Percentiles rank a stretch among this genome's conserved stretches.
Conservation (phyloP, 2,113 vertebrate genomes). For the Tachycineta bicolor region DNA sequence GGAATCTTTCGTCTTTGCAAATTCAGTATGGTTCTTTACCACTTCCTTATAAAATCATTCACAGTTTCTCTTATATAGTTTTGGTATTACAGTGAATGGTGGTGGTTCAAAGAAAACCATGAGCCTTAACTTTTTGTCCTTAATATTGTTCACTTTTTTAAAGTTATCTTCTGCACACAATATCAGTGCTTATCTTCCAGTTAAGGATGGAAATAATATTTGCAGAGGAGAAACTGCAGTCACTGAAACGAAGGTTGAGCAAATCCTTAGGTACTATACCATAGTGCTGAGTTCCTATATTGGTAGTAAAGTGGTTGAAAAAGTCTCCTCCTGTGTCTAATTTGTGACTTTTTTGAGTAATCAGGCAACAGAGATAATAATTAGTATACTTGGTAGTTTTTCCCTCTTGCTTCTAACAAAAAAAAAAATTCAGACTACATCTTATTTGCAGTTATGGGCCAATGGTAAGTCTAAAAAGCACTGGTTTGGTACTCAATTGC, state of each 20-base stretch:
- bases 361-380: neutral
- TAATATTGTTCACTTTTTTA: neutral
- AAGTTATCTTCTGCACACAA: neutral
- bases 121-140: neutral
- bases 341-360: neutral
- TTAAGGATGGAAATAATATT: neutral
- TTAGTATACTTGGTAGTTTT: neutral
- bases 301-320: neutral
- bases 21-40: neutral
- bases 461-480: neutral
- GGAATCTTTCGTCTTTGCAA: neutral
- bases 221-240: neutral
- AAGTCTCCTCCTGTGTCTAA: neutral
- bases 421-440: neutral
- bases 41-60: constrained; percentile 23
- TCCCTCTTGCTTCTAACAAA: neutral
- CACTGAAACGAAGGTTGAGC: neutral
- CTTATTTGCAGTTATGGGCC: neutral
- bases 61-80: neutral
- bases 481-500: neutral
- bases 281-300: neutral
- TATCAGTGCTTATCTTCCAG: neutral
- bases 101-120: neutral
- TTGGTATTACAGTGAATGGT: neutral
- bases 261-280: neutral